Evolutionary conservation across 2,797 vertebrate species (phyloP), one percentile per base, ranked within the genome.

Genomic region (Typhlichthys subterraneus): DNA sequence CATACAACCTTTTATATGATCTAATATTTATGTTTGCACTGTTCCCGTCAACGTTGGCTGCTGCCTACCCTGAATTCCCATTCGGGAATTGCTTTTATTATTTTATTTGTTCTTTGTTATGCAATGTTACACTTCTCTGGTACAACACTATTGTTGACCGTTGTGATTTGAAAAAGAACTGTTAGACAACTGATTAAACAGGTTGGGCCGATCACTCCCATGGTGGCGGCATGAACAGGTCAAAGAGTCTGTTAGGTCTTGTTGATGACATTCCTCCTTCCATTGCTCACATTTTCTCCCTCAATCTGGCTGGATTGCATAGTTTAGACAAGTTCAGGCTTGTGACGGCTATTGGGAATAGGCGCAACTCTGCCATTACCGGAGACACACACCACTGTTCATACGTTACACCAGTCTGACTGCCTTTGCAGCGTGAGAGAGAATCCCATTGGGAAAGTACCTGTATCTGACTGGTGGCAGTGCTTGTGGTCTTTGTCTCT

Each of bases 201-300:
- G 83, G 83, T 87, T 88, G 59, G 72, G 63, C 80, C 47, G 63
- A 73, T 80, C 68, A 48, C 70, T 74, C 70, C 77, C 75, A 70
- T 31, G 51, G 74, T 46, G 65, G 64, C 67, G 60, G 75, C 69
- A 80, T 61, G 80, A 85, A 74, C 86, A 83, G 81, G 84, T 90
- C 85, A 90, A 69, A 84, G 79, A 79, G 38, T 42, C 69, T 91
- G 92, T 92, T 90, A 80, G 85, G 88, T 92, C 93, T 90, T 93
- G 93, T 92, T 89, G 82, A 87, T 83, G 77, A 69, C 81, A 92
- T 92, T 92, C 91, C 77, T 91, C 78, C 86, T 75, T 83, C 91
- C 89, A 91, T 92, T 87, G 89, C 91, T 91, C 82, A 91, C 89
- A 93, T 93, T 91, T 91, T 92, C 88, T 89, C 63, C 76, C 75